A percentile compares a stretch with the other conserved stretches of the same genome.
phyloP scores from a whole-genome alignment of 35 echinoderm and acorn worm genomes.

The Heliocidaris erythrogramma region DNA sequence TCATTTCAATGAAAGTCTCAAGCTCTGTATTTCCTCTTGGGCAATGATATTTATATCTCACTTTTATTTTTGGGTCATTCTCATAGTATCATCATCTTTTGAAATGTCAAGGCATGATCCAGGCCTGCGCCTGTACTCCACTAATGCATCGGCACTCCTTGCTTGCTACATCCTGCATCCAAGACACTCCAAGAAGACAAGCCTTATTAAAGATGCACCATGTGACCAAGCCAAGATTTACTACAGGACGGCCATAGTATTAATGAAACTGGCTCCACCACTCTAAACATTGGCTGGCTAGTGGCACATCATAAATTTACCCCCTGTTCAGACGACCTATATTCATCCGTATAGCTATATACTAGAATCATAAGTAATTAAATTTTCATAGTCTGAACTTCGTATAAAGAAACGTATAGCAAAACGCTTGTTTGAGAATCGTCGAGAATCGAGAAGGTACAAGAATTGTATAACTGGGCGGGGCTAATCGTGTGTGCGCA shows the following conservation, averaged over 20 bases:
- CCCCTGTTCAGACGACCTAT: not conserved
- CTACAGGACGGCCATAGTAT: not conserved
- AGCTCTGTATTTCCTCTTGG: too few species aligned
- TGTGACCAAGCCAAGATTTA: not conserved
- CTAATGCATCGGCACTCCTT: not conserved
- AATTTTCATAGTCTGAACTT: too few species aligned
- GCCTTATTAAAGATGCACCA: constrained; percentile 15
- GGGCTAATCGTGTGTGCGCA: too few species aligned
- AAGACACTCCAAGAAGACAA: not conserved
- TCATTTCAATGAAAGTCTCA: too few species aligned
- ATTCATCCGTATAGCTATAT: too few species aligned
- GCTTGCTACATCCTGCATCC: not conserved
- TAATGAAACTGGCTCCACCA: not conserved
- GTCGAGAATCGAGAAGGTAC: too few species aligned
- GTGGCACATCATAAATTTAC: not conserved
- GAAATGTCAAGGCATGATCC: not conserved
- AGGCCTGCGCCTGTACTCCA: not conserved
- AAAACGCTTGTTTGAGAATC: too few species aligned
- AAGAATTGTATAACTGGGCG: too few species aligned
- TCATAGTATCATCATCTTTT: not conserved
- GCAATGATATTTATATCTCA: not conserved
- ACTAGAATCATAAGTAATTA: too few species aligned
- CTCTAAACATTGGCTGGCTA: not conserved
- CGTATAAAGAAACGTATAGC: too few species aligned
- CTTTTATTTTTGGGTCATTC: not conserved